Conservation (phyloP, 23 tunicate species). For the Halocynthia roretzi region DNA sequence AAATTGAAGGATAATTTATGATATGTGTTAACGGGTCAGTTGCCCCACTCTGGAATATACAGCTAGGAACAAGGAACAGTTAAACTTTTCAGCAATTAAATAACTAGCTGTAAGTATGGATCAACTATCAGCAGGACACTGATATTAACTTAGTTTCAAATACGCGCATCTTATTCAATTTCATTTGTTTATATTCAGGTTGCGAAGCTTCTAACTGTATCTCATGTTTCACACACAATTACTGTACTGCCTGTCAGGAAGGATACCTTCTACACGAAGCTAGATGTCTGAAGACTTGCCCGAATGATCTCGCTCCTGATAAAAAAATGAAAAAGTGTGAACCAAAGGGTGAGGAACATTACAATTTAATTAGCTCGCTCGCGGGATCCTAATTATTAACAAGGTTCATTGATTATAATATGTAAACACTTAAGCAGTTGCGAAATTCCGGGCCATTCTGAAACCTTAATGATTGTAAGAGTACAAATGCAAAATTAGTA, state of each 20-base stretch:
- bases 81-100: too few relatives aligned
- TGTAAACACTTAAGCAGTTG: too few relatives aligned
- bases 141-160: not conserved
- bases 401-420: too few relatives aligned
- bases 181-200: not conserved
- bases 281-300: slow-evolving; percentile 6
- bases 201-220: slow-evolving; percentile 13
- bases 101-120: too few relatives aligned
- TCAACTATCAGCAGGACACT: not conserved
- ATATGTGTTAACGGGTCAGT: too few relatives aligned
- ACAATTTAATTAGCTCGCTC: not conserved
- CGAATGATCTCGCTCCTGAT: slow-evolving; percentile 3
- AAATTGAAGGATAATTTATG: too few relatives aligned
- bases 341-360: not conserved
- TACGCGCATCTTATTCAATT: not conserved
- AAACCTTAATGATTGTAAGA: not conserved
- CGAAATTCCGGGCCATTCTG: too few relatives aligned
- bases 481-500: not conserved
- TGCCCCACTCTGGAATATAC: too few relatives aligned
- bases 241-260: slow-evolving; percentile 20
- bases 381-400: not conserved
- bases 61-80: too few relatives aligned
- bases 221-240: slow-evolving; percentile 17
- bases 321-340: slow-evolving; percentile 9
- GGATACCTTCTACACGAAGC: slow-evolving; percentile 12